Evolutionary conservation across 2,888 invertebrate genomes (phyloP).

Genomic region (Venusia cambrica): DNA sequence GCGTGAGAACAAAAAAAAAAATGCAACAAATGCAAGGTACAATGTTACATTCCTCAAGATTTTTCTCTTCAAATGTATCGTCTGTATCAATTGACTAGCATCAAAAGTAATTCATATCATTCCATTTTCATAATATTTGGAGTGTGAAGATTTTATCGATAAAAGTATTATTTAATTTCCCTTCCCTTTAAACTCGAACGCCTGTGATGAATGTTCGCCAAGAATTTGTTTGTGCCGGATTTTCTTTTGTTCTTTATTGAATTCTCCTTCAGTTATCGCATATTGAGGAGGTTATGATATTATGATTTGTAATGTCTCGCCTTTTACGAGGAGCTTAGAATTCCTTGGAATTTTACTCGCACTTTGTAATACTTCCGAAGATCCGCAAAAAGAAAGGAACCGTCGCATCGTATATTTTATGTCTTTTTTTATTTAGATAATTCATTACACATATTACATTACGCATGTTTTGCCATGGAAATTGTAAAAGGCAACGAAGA

Average conservation of each 20-base stretch:
- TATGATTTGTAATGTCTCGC: slow-evolving; percentile 29
- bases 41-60: no score
- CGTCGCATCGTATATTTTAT: no score
- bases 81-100: no score
- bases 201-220: slow-evolving; percentile 30
- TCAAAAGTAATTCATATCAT: no score
- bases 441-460: no score
- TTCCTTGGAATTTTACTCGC: slow-evolving; percentile 13
- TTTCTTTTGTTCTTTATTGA: slow-evolving; percentile 33
- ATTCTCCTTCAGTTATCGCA: slow-evolving; percentile 30
- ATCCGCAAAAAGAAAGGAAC: neutral
- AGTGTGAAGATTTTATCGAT: slow-evolving; percentile 7
- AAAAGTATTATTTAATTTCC: slow-evolving; percentile 2
- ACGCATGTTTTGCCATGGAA: no score
- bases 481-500: no score
- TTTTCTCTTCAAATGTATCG: no score
- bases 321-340: slow-evolving; percentile 16
- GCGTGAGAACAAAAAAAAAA: no score
- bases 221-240: slow-evolving; percentile 34
- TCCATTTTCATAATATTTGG: no score
- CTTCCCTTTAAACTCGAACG: slow-evolving; percentile 18
- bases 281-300: slow-evolving; percentile 33
- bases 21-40: no score
- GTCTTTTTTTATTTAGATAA: no score
- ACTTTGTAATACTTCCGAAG: slow-evolving; percentile 17